Evolutionary conservation across 1,140 invertebrate species (phyloP).

Genomic region (Sesamia nonagrioides): DNA sequence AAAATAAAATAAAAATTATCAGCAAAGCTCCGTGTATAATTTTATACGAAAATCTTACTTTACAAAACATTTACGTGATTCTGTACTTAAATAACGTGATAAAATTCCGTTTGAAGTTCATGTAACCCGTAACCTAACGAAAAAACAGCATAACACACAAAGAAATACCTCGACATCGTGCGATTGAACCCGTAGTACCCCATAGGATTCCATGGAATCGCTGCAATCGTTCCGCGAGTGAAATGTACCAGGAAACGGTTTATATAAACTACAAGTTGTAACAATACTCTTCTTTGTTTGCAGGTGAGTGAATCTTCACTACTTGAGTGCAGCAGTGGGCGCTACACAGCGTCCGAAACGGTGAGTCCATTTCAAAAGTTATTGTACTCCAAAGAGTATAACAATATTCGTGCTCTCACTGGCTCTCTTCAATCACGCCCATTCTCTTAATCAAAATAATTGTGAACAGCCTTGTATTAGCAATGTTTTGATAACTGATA

Average conservation of each 20-base stretch:
- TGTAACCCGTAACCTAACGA: background rate
- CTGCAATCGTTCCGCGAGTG: slow-evolving; percentile 16
- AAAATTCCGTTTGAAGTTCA: background rate
- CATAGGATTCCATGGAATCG: slow-evolving; percentile 31
- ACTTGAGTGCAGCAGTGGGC: slow-evolving; percentile 86
- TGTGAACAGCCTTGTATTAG: slow-evolving; percentile 40
- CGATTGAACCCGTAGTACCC: slow-evolving; percentile 24
- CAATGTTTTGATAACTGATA: slow-evolving; percentile 12
- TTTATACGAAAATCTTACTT: background rate
- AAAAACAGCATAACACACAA: background rate
- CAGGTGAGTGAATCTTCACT: slow-evolving; percentile 87
- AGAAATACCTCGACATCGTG: slow-evolving; percentile 17
- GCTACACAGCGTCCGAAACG: slow-evolving; percentile 85
- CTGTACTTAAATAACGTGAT: background rate
- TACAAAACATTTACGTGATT: background rate
- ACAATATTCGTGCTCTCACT: slow-evolving; percentile 42
- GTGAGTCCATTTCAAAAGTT: slow-evolving; percentile 74
- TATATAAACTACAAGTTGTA: slow-evolving; percentile 22
- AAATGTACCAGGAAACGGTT: slow-evolving; percentile 43
- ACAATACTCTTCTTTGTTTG: slow-evolving; percentile 64
- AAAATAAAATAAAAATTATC: no score
- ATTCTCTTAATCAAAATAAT: slow-evolving; percentile 32
- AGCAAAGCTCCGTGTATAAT: no score
- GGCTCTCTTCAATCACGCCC: slow-evolving; percentile 6
- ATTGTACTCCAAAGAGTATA: no score